Conservation (phyloP, 2,113 vertebrate genomes). For the Scortum barcoo region DNA sequence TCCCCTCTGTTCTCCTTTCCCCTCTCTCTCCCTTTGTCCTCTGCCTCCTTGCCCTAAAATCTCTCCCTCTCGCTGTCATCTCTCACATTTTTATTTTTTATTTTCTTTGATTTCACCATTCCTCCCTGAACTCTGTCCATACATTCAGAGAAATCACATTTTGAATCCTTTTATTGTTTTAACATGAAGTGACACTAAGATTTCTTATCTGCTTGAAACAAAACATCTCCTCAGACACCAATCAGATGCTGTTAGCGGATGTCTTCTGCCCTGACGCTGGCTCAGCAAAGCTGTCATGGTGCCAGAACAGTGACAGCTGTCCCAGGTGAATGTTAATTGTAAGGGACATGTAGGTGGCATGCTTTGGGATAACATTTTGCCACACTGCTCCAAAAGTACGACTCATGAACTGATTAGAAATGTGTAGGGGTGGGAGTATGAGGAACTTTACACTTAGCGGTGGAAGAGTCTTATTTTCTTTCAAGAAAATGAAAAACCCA, state of each 20-base stretch:
- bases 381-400: not conserved
- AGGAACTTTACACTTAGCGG: no score
- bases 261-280: slow-evolving; percentile 8
- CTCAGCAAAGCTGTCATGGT: slow-evolving; percentile 5
- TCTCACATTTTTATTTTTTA: not conserved
- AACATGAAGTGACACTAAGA: not conserved
- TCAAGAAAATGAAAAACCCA: not conserved
- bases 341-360: slow-evolving; percentile 4
- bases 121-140: not conserved
- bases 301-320: slow-evolving; percentile 20
- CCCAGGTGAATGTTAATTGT: slow-evolving; percentile 39
- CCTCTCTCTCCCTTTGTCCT: slow-evolving; percentile 34
- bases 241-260: not conserved
- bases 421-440: no score
- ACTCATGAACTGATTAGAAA: not conserved
- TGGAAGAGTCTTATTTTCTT: no score
- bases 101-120: not conserved
- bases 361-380: not conserved
- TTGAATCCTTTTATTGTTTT: not conserved
- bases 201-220: not conserved
- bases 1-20: slow-evolving; percentile 18
- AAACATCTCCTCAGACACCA: not conserved
- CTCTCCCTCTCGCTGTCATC: not conserved
- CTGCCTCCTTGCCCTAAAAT: slow-evolving; percentile 1
- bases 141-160: not conserved